Evolutionary conservation across 2,113 vertebrate genomes (phyloP).

Genomic region (Chelonoidis abingdonii): DNA sequence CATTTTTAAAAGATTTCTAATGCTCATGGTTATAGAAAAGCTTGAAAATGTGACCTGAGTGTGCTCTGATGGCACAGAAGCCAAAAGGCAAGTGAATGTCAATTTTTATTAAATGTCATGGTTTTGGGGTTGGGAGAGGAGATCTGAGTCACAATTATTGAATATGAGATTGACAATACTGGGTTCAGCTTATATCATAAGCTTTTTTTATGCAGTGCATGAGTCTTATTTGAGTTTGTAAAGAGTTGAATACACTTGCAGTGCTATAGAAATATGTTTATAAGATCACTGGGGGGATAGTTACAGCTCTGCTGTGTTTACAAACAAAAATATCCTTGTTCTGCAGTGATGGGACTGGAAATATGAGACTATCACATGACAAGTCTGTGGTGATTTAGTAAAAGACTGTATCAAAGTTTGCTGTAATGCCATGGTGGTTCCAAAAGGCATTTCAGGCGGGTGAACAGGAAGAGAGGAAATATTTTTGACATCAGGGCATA

Average conservation of each 20-base stretch:
- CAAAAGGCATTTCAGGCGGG: not conserved
- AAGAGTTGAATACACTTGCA: not conserved
- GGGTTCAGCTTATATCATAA: not conserved
- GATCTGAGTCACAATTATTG: not conserved
- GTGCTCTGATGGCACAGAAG: not conserved
- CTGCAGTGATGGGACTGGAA: not conserved
- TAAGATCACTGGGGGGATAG: not conserved
- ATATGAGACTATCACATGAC: fast-evolving
- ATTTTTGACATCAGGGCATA: not conserved
- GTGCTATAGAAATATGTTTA: not conserved
- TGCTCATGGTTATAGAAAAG: not conserved
- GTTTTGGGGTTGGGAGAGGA: not conserved
- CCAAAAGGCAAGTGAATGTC: not conserved
- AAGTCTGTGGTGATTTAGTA: fast-evolving
- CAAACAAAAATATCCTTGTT: not conserved
- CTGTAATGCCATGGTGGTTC: not conserved
- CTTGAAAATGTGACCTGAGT: not conserved
- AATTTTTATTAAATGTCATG: not conserved
- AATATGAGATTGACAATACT: not conserved
- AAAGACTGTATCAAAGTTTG: not conserved
- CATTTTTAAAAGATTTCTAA: not conserved
- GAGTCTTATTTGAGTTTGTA: not conserved
- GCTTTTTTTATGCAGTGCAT: not conserved
- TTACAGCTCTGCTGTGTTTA: not conserved
- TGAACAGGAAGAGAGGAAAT: not conserved